Conservation (phyloP, 2,113 vertebrate species). For the Brienomyrus longianalis region DNA sequence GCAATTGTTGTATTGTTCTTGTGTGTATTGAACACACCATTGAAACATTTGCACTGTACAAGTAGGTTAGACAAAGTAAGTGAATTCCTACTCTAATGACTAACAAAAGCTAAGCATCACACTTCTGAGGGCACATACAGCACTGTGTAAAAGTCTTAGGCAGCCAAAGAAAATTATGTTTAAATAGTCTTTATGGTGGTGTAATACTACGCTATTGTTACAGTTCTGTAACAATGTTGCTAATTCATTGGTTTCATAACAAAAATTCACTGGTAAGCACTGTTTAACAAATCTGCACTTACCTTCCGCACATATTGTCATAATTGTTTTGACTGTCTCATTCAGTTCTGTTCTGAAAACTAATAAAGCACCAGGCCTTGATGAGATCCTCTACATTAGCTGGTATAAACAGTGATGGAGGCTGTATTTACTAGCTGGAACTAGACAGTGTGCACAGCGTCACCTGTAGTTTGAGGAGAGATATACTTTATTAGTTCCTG, state of each 20-base stretch:
- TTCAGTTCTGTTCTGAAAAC: not conserved
- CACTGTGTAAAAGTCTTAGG: too few relatives aligned
- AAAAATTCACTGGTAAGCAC: not conserved
- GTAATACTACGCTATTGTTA: too few relatives aligned
- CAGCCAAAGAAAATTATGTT: too few relatives aligned
- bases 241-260: not conserved
- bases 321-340: not conserved
- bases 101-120: not conserved
- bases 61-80: not conserved
- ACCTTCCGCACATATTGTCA: not conserved
- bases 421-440: not conserved
- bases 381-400: not conserved
- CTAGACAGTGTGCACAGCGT: not conserved
- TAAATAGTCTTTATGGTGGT: too few relatives aligned
- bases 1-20: not conserved
- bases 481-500: not conserved
- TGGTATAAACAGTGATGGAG: not conserved
- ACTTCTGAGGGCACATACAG: not conserved
- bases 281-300: not conserved
- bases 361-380: not conserved
- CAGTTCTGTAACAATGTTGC: too few relatives aligned
- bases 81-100: not conserved
- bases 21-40: not conserved
- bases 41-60: not conserved
- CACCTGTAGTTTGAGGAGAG: not conserved